These are phyloP conservation scores for Prorops nasuta DNA, from an alignment of 1,140 invertebrate genomes.

Conservation along the genomic window DNA sequence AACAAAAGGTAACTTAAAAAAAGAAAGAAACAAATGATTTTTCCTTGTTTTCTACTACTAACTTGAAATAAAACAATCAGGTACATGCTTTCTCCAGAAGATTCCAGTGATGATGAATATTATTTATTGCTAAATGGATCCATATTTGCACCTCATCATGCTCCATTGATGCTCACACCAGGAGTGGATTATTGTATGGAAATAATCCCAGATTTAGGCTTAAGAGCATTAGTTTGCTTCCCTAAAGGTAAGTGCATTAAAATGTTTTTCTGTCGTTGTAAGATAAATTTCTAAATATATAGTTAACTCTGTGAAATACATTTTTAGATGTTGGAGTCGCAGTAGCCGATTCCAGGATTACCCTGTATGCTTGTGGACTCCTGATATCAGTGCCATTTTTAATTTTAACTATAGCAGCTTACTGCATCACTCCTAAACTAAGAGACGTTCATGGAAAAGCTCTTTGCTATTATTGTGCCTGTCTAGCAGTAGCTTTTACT, in stretches of 20 bases:
- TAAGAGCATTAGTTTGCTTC: conserved; percentile 52
- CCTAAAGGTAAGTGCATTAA: conserved; percentile 38
- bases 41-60: background rate
- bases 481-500: conserved; percentile 52
- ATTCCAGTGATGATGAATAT: conserved; percentile 56
- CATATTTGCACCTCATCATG: conserved; percentile 55
- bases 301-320: background rate
- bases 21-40: background rate
- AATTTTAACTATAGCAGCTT: conserved; percentile 52
- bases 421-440: conserved; percentile 50
- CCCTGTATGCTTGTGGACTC: conserved; percentile 48
- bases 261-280: background rate
- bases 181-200: conserved; percentile 59
- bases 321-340: conserved; percentile 22
- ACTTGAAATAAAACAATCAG: conserved; percentile 29
- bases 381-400: conserved; percentile 57
- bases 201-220: conserved; percentile 35
- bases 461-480: conserved; percentile 53
- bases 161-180: conserved; percentile 52
- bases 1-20: conserved; percentile 52
- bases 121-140: conserved; percentile 62
- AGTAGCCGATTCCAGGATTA: conserved; percentile 31
- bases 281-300: background rate
- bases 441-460: conserved; percentile 54
- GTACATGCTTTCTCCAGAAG: conserved; percentile 58